These are phyloP conservation scores for Sebastes steindachneri DNA, from an alignment of 2,797 vertebrate genomes.

Conservation along the genomic window DNA sequence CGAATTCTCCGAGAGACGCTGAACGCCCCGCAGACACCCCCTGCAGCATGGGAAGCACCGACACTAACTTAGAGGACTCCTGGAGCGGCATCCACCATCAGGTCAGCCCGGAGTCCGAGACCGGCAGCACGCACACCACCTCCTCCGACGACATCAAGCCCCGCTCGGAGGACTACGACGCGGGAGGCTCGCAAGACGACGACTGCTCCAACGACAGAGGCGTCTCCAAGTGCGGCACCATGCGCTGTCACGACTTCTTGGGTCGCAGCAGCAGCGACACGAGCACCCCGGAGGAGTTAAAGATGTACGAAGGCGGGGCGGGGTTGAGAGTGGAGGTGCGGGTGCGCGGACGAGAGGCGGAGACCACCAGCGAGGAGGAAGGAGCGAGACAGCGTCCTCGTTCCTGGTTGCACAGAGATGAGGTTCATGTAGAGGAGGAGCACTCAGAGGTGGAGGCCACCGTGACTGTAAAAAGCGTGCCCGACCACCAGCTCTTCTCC, in stretches of 20 bases:
- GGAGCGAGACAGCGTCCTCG: conserved; percentile 82
- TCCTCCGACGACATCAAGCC: conserved; percentile 99
- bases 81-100: conserved; percentile 89
- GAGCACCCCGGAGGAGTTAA: conserved; percentile 97
- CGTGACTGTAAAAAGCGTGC: conserved; percentile 80
- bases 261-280: conserved; percentile 98
- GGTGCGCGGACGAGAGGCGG: conserved; percentile 83
- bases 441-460: conserved; percentile 78
- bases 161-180: conserved; percentile 97
- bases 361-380: conserved; percentile 94
- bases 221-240: conserved; percentile 94
- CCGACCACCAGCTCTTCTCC: conserved; percentile 90
- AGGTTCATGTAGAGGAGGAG: conserved; percentile 64
- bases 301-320: conserved; percentile 91
- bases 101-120: conserved; percentile 94
- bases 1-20: conserved; percentile 78
- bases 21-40: conserved; percentile 80
- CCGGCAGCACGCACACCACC: conserved; percentile 91
- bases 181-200: conserved; percentile 97
- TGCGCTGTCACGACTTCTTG: conserved; percentile 95
- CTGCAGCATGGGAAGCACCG: conserved; percentile 85
- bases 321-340: conserved; percentile 93
- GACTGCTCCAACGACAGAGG: conserved; percentile 94
- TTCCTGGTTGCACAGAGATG: conserved; percentile 86
- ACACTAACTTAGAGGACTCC: conserved; percentile 83